Evolutionary conservation across 2,888 invertebrate genomes (phyloP), one percentile per base, ranked within the genome.

Genomic region (Tuta absoluta): DNA sequence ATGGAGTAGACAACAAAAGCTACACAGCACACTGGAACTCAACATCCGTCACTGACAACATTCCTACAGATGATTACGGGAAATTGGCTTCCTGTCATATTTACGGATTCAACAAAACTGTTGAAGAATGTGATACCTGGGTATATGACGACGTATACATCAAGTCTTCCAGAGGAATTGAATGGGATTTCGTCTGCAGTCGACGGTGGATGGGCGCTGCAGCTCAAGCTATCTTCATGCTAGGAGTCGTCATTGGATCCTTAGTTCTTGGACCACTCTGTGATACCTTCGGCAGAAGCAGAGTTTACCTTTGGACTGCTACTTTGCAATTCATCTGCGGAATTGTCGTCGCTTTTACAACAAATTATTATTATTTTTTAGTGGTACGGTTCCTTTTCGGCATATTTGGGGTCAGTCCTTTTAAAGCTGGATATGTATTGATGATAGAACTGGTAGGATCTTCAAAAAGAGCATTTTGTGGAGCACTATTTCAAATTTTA

Each of bases 381-480:
- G 82, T 89, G 0, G 81, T 95, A 12, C 87, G 96, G 67, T 96
- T 95, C 74, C 75, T 96, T 0, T 95, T 95, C 72, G 96, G 96
- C n/a, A 95, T 96, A 67, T 96, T 97, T 71, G 97, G 96, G 33
- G 96, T 96, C 0, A 97, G 97, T 1, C 93, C 95, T 23, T 95
- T 95, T 72, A 94, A 93, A 66, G 92, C 94, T 38, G 94, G 94
- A n/a, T 95, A 94, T 73, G 94, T 95, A 2, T 77, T 94, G 58
- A 95, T 95, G 0, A 97, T 97, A 96, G 97, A 97, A 82, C 81
- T 97, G 65, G 96, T 97, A 0, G 97, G 97, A 0, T 92, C 96
- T 0, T 95, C 94, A 63, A 95, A 95, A 77, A 93, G 97, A 33
- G 96, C 97, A 0, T 90, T 94, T 21, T 97, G 96, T 77, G 97